A percentile compares a stretch with the other conserved stretches of the same genome.
phyloP scores from a whole-genome alignment of 1,140 invertebrate species.

The Megathymus violae region DNA sequence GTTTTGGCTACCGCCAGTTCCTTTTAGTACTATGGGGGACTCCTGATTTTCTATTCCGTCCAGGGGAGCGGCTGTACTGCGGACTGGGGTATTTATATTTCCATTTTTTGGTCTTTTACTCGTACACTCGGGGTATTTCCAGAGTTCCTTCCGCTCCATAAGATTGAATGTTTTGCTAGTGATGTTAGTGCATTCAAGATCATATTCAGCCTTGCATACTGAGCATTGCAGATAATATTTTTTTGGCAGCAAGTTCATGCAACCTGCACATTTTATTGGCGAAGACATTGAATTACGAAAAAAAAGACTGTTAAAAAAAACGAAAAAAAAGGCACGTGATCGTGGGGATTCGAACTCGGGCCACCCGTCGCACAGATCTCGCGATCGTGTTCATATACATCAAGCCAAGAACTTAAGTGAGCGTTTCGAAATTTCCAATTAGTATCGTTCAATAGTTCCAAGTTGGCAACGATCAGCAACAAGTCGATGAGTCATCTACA shows the following conservation, averaged over 20 bases:
- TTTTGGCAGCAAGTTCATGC: constrained; percentile 22
- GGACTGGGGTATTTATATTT: constrained; percentile 6
- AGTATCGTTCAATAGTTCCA: too few species aligned
- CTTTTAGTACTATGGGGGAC: too few species aligned
- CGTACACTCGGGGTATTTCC: constrained; percentile 29
- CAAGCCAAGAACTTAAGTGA: too few species aligned
- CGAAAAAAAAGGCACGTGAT: too few species aligned
- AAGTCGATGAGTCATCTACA: too few species aligned
- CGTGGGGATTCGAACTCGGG: too few species aligned
- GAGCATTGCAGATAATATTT: constrained; percentile 16
- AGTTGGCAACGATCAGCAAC: too few species aligned
- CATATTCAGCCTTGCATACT: constrained; percentile 16
- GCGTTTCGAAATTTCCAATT: too few species aligned
- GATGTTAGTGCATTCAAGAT: constrained; percentile 27
- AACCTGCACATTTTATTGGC: constrained; percentile 20
- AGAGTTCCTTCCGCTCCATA: constrained; percentile 19
- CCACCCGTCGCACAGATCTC: too few species aligned
- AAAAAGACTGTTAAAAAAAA: too few species aligned
- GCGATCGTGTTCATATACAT: too few species aligned
- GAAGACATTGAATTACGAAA: too few species aligned
- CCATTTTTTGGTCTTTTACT: constrained; percentile 21
- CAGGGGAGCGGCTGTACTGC: background rate
- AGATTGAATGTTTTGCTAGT: constrained; percentile 10
- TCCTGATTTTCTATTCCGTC: background rate
- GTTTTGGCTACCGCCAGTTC: background rate